Percentiles rank a stretch among this genome's conserved stretches.
phyloP scores from a whole-genome alignment of 2,113 vertebrate genomes.

The Aythya baeri region DNA sequence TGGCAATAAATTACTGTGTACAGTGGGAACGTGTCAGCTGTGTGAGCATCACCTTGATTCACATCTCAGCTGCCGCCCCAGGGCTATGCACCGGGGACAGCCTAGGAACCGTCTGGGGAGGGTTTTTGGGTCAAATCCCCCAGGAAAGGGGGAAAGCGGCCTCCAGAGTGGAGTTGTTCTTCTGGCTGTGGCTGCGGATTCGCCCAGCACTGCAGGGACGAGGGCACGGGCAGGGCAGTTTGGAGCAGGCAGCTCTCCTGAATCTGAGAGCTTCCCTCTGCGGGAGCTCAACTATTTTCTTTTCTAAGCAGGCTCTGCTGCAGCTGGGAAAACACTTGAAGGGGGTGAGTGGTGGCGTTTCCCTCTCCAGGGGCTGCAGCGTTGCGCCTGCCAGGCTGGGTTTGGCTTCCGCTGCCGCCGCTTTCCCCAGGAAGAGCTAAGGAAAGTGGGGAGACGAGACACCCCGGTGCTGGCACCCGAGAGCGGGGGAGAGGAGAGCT shows the following conservation, averaged over 20 bases:
- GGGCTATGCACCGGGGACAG: too few species aligned
- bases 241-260: neutral
- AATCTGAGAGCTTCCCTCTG: fast-evolving
- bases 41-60: neutral
- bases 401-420: neutral
- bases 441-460: neutral
- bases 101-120: neutral
- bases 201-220: fast-evolving
- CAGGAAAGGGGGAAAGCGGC: neutral
- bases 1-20: fast-evolving
- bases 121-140: neutral
- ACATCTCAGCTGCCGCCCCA: neutral
- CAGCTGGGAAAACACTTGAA: neutral
- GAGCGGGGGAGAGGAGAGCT: neutral
- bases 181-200: fast-evolving
- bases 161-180: neutral
- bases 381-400: neutral
- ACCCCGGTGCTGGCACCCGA: neutral
- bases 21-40: too few species aligned
- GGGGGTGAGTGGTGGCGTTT: neutral
- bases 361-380: neutral
- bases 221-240: fast-evolving
- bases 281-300: neutral
- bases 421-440: neutral
- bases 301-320: neutral